These are phyloP conservation scores for Kryptopterus vitreolus DNA, from an alignment of 2,797 vertebrate genomes.

Conservation along the genomic window DNA sequence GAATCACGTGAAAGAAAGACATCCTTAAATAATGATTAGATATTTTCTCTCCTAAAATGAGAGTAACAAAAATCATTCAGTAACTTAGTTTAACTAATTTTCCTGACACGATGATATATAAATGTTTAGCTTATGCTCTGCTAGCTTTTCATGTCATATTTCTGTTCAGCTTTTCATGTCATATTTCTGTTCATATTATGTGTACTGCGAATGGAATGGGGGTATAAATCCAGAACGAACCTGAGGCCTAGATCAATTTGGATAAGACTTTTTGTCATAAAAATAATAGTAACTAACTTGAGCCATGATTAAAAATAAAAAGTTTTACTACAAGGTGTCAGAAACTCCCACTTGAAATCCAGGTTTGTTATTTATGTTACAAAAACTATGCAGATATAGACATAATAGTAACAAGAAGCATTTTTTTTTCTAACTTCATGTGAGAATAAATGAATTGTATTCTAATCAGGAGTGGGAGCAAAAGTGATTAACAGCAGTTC, in stretches of 20 bases:
- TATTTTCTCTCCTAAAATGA: not conserved
- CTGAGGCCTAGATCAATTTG: slow-evolving; percentile 1
- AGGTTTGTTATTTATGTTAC: not conserved
- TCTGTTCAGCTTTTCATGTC: too few species aligned
- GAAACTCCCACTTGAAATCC: slow-evolving; percentile 7
- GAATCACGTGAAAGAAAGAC: not conserved
- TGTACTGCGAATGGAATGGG: not conserved
- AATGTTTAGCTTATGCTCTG: not conserved
- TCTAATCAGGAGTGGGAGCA: slow-evolving; percentile 30
- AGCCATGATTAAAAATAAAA: slow-evolving; percentile 22
- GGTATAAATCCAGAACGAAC: too few species aligned
- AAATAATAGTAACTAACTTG: slow-evolving; percentile 37
- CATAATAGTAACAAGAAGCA: slow-evolving; percentile 6
- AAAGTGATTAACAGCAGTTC: slow-evolving; percentile 41
- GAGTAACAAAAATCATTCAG: not conserved
- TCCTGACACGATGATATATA: not conserved
- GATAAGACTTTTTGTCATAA: slow-evolving; percentile 34
- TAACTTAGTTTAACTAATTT: not conserved
- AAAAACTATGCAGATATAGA: not conserved
- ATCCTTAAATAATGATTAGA: not conserved
- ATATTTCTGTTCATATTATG: not conserved
- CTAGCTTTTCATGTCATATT: slow-evolving; percentile 1
- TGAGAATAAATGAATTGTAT: not conserved
- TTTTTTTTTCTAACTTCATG: not conserved
- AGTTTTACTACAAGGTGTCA: slow-evolving; percentile 30